These are phyloP conservation scores for Scaptomyza parva DNA, from an alignment of 2,888 invertebrate species.

Conservation along the genomic window DNA sequence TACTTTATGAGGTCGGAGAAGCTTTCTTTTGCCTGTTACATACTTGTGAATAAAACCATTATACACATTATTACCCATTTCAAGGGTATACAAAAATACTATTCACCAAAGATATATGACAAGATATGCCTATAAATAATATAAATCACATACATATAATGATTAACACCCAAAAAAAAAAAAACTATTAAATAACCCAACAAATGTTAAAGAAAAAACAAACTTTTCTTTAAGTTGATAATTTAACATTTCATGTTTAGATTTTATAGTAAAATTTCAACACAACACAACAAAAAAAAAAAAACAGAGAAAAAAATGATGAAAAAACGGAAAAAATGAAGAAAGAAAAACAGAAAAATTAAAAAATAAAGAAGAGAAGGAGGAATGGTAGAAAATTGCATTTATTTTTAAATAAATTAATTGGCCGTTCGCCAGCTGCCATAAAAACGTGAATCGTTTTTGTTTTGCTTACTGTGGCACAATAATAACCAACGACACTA, in stretches of 20 bases:
- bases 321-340: conserved; percentile 27
- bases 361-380: conserved; percentile 3
- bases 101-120: conserved; percentile 15
- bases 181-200: conserved; percentile 2
- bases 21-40: too few relatives aligned
- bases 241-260: conserved; percentile 10
- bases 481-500: conserved; percentile 28
- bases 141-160: conserved; percentile 10
- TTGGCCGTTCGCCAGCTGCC: conserved; percentile 72
- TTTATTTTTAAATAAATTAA: conserved; percentile 80
- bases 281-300: conserved; percentile 35
- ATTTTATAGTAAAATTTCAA: conserved; percentile 35
- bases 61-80: too few relatives aligned
- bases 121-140: conserved; percentile 34
- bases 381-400: conserved; percentile 54
- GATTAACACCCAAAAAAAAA: conserved; percentile 11
- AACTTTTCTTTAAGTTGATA: conserved; percentile 14
- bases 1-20: too few relatives aligned
- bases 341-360: conserved; percentile 12
- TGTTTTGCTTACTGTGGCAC: conserved; percentile 43
- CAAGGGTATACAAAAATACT: too few relatives aligned
- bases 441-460: conserved; percentile 77
- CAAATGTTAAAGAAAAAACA: not conserved
- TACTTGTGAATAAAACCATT: too few relatives aligned
- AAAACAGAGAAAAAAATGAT: conserved; percentile 4